Percentiles rank a stretch among this genome's conserved stretches.
These are phyloP conservation scores for Sebastes variabilis DNA, from an alignment of 2,797 vertebrate genomes.

Conservation along the genomic window DNA sequence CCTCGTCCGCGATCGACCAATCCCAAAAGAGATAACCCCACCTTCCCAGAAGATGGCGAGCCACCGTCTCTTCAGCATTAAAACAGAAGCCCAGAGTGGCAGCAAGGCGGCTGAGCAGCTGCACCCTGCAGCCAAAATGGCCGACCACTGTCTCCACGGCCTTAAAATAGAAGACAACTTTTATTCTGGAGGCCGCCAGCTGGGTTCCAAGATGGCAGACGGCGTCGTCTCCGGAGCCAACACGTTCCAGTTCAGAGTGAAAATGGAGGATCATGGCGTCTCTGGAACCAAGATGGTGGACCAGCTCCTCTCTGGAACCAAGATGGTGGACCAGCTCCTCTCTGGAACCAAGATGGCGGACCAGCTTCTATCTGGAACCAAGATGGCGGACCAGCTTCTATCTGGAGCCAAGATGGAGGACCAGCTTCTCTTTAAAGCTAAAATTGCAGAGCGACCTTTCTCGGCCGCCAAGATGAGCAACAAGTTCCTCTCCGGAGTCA, in stretches of 20 bases:
- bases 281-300: slow-evolving; percentile 28
- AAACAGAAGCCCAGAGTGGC: slow-evolving; percentile 39
- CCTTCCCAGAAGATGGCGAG: not conserved
- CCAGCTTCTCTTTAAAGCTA: slow-evolving; percentile 32
- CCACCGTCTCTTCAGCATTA: slow-evolving; percentile 35
- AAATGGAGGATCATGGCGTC: slow-evolving; percentile 19
- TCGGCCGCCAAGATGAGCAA: slow-evolving; percentile 14
- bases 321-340: slow-evolving; percentile 14
- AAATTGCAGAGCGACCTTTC: slow-evolving; percentile 28
- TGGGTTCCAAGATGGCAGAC: not conserved
- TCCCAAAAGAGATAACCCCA: slow-evolving; percentile 6
- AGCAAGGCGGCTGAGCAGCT: not conserved
- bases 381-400: slow-evolving; percentile 13
- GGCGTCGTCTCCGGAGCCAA: not conserved
- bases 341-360: slow-evolving; percentile 28
- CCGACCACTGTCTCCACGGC: slow-evolving; percentile 18
- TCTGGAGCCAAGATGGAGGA: slow-evolving; percentile 20
- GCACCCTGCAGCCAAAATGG: slow-evolving; percentile 49
- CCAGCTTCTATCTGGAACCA: slow-evolving; percentile 17
- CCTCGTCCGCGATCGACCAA: slow-evolving; percentile 19
- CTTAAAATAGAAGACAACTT: slow-evolving; percentile 44
- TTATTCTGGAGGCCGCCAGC: not conserved
- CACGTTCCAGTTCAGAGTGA: slow-evolving; percentile 39
- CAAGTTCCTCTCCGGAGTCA: slow-evolving; percentile 25
- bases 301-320: slow-evolving; percentile 18